Evolutionary conservation across 2,888 invertebrate genomes (phyloP).

Genomic region (Euplexia lucipara): DNA sequence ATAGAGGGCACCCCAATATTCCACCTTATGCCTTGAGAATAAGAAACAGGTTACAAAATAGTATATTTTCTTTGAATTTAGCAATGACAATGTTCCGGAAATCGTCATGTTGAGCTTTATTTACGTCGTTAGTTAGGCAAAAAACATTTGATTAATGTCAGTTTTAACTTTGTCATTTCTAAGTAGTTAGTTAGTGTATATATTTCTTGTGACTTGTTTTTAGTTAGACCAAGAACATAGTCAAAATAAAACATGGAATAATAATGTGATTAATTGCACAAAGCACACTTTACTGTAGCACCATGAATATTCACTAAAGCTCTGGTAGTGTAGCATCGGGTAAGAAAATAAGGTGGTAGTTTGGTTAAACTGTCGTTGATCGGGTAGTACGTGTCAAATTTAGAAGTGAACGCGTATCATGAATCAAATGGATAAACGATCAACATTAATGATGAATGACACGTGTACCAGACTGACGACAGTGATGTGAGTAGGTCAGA

Average conservation of each 20-base stretch:
- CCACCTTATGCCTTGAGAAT: too few relatives aligned
- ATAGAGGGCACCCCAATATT: too few relatives aligned
- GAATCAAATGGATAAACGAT: neutral
- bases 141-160: too few relatives aligned
- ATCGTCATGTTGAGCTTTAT: neutral
- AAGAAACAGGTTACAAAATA: too few relatives aligned
- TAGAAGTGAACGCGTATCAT: neutral
- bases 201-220: neutral
- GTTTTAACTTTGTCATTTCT: too few relatives aligned
- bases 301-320: constrained; percentile 19
- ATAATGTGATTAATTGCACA: too few relatives aligned
- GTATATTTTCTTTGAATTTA: too few relatives aligned
- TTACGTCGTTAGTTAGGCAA: too few relatives aligned
- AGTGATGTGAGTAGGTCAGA: too few relatives aligned
- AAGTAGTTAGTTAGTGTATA: neutral
- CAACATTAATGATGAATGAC: neutral
- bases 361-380: constrained; percentile 3
- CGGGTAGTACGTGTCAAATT: neutral
- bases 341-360: neutral
- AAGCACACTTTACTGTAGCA: neutral
- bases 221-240: neutral
- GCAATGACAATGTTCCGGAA: too few relatives aligned
- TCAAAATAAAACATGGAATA: too few relatives aligned
- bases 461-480: too few relatives aligned
- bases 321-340: neutral